phyloP scores from a whole-genome alignment of 2,797 vertebrate species.

The Eulemur rubriventer region DNA sequence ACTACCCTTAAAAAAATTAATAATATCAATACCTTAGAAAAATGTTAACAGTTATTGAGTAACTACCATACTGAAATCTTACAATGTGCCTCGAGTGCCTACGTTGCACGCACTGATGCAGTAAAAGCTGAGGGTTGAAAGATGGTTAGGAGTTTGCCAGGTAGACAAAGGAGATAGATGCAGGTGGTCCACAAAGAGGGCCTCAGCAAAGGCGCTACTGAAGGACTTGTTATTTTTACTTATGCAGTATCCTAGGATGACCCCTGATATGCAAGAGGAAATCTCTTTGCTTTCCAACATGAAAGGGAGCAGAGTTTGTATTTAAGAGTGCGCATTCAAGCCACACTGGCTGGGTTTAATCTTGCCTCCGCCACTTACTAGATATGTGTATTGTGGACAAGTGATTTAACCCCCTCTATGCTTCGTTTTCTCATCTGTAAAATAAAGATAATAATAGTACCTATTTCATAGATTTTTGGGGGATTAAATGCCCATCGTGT shows the following conservation, averaged over 20 bases:
- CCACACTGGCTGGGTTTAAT: not conserved
- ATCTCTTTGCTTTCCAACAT: not conserved
- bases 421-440: not conserved
- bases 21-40: not conserved
- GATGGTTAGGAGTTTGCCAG: not conserved
- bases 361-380: not conserved
- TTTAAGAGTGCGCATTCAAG: not conserved
- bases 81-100: not conserved
- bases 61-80: not conserved
- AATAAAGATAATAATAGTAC: not conserved
- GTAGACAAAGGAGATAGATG: not conserved
- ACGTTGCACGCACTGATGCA: not conserved
- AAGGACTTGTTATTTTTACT: not conserved
- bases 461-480: not conserved
- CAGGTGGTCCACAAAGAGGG: fast-evolving
- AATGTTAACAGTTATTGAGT: not conserved
- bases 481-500: not conserved
- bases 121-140: not conserved
- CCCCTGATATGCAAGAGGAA: not conserved
- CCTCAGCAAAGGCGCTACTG: no score
- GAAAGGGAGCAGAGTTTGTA: not conserved
- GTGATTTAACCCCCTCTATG: not conserved
- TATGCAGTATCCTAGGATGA: not conserved
- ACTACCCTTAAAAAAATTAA: no score
- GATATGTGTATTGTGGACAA: fast-evolving